Evolutionary conservation across 1,140 invertebrate genomes (phyloP).

Genomic region (Chionoecetes opilio): DNA sequence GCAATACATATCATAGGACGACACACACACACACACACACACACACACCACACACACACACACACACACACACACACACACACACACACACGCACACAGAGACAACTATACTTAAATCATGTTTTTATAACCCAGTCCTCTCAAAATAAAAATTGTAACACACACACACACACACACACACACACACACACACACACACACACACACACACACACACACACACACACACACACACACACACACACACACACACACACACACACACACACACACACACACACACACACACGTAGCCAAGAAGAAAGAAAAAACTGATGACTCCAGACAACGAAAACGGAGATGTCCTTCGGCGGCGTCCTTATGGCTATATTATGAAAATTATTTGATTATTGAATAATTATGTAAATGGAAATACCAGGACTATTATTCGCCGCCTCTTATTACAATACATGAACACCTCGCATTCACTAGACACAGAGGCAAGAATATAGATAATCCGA

Average conservation of each 20-base stretch:
- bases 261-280: constrained; percentile 32
- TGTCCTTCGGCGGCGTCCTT: constrained; percentile 25
- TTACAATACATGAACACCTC: constrained; percentile 52
- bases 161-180: constrained; percentile 38
- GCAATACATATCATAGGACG: too few species aligned
- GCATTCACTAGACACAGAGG: neutral
- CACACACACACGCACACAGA: too few species aligned
- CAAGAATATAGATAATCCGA: too few species aligned
- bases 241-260: constrained; percentile 31
- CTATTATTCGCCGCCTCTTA: constrained; percentile 50
- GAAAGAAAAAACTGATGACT: neutral
- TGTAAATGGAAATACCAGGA: constrained; percentile 51
- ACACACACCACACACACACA: too few species aligned
- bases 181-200: neutral
- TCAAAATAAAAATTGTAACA: too few species aligned
- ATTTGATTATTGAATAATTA: constrained; percentile 68
- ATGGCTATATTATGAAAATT: constrained; percentile 67
- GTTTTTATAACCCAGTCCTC: too few species aligned
- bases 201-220: neutral
- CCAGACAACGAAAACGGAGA: constrained; percentile 27
- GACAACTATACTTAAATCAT: too few species aligned
- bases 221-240: constrained; percentile 21
- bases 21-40: too few species aligned
- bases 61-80: too few species aligned
- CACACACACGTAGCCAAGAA: neutral